phyloP scores from a whole-genome alignment of 2,888 invertebrate genomes.

The Tinea semifulvella region DNA sequence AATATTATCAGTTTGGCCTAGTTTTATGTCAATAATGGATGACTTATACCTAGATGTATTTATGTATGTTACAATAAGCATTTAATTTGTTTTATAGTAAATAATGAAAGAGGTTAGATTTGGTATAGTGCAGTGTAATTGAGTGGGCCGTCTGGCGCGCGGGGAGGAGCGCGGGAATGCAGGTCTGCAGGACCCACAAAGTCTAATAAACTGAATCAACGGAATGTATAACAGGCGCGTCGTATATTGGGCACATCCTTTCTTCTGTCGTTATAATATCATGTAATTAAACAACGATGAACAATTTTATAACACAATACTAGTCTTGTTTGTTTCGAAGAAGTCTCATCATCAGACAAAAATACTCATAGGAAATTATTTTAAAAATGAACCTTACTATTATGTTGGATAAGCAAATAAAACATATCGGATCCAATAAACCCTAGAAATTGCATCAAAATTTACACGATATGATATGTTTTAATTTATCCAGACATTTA shows the following conservation, averaged over 20 bases:
- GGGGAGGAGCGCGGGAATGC: constrained; percentile 42
- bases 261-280: not conserved
- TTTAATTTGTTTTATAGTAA: not conserved
- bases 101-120: constrained; percentile 10
- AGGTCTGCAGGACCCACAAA: constrained; percentile 49
- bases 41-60: not conserved
- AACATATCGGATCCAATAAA: too few species aligned
- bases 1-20: constrained; percentile 1
- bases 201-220: constrained; percentile 37
- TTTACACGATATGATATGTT: too few species aligned
- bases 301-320: too few species aligned
- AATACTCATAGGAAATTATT: too few species aligned
- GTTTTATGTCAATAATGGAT: not conserved
- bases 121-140: not conserved
- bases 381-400: too few species aligned
- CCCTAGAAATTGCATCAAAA: too few species aligned
- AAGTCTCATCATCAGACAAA: too few species aligned
- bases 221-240: constrained; percentile 30
- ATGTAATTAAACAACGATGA: too few species aligned
- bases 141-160: constrained; percentile 12
- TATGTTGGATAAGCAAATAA: too few species aligned
- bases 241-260: constrained; percentile 3
- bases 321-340: too few species aligned
- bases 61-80: not conserved
- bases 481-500: too few species aligned